Percentiles rank a stretch among this genome's conserved stretches.
These are phyloP conservation scores for Esperia sulphurella DNA, from an alignment of 2,888 invertebrate species.

Conservation along the genomic window DNA sequence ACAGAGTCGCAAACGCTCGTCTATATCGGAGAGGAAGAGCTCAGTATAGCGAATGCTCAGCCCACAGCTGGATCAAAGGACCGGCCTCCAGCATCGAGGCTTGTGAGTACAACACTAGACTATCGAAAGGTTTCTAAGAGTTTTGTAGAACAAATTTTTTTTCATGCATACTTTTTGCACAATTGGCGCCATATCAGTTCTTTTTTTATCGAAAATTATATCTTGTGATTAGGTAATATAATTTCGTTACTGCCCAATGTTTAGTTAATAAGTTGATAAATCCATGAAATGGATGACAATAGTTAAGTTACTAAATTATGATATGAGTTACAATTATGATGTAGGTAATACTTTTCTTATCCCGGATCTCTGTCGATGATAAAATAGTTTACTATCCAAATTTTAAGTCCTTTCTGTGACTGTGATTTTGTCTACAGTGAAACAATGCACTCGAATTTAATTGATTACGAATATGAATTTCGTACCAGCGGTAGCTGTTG, in stretches of 20 bases:
- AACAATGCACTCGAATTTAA: background rate
- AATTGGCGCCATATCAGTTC: slow-evolving; percentile 38
- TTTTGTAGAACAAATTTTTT: slow-evolving; percentile 7
- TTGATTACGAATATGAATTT: background rate
- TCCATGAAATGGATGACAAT: slow-evolving; percentile 63
- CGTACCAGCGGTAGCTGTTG: background rate
- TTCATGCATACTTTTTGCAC: slow-evolving; percentile 11
- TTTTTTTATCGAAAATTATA: slow-evolving; percentile 25
- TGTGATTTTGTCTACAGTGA: background rate
- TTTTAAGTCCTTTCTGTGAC: slow-evolving; percentile 6
- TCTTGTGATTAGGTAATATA: slow-evolving; percentile 29
- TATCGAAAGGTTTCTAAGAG: background rate
- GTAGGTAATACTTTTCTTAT: slow-evolving; percentile 28
- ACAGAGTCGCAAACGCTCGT: slow-evolving; percentile 65
- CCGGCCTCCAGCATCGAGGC: slow-evolving; percentile 16
- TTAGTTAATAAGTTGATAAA: slow-evolving; percentile 26
- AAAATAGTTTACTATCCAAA: slow-evolving; percentile 13
- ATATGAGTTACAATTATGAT: slow-evolving; percentile 12
- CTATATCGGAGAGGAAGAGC: slow-evolving; percentile 67
- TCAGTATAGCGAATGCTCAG: slow-evolving; percentile 58
- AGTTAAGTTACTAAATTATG: slow-evolving; percentile 49
- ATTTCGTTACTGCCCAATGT: slow-evolving; percentile 36
- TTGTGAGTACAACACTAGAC: background rate
- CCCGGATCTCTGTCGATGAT: slow-evolving; percentile 33
- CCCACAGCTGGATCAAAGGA: slow-evolving; percentile 13